phyloP scores from a whole-genome alignment of 1,140 invertebrate species.

The Ceratosolen fusciceps region DNA sequence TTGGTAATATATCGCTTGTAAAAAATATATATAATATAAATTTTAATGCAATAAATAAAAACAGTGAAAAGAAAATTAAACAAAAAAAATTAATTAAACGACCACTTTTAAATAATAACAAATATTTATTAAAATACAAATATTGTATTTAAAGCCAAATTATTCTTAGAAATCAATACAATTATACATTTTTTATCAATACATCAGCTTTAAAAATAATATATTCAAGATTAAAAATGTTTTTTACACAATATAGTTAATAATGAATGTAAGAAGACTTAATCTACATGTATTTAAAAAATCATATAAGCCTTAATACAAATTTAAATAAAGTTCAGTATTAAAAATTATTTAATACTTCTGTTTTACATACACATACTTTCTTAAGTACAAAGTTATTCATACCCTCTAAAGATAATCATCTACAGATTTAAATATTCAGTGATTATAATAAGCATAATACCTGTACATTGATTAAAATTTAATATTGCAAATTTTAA shows the following conservation, averaged over 20 bases:
- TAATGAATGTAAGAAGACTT: not conserved
- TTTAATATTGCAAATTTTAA: constrained; percentile 37
- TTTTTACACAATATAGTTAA: constrained; percentile 14
- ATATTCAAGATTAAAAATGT: constrained; percentile 1
- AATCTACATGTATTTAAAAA: not conserved
- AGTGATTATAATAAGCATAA: constrained; percentile 21
- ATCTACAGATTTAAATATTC: constrained; percentile 16
- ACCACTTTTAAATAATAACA: not conserved
- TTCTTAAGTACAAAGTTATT: constrained; percentile 31
- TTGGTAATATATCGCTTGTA: not conserved
- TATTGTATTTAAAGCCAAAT: constrained; percentile 26
- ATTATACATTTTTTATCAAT: constrained; percentile 6
- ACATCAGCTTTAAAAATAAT: constrained; percentile 19
- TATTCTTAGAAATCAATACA: not conserved
- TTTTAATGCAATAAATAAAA: not conserved
- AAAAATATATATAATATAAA: not conserved
- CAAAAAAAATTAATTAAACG: constrained; percentile 2
- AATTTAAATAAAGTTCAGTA: constrained; percentile 9
- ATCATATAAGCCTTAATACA: constrained; percentile 2
- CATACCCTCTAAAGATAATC: constrained; percentile 14
- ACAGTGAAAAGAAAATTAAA: not conserved
- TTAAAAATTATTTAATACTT: constrained; percentile 29
- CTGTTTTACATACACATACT: constrained; percentile 19
- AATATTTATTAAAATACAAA: constrained; percentile 21
- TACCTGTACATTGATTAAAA: constrained; percentile 26